These are phyloP conservation scores for Syrista parreyssii DNA, from an alignment of 2,888 invertebrate genomes.

Conservation along the genomic window DNA sequence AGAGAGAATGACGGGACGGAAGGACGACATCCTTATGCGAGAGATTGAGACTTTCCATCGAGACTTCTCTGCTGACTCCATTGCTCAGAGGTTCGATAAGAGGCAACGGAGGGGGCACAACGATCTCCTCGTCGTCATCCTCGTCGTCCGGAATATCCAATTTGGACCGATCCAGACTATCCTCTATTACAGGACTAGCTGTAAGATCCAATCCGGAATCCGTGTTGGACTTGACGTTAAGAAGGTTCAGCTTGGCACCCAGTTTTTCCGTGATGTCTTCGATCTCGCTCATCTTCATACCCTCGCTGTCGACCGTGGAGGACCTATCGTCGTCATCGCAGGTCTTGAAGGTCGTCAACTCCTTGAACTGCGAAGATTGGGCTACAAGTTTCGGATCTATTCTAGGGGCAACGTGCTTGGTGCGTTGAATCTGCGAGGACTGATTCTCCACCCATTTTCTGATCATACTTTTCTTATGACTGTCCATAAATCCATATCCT, in stretches of 20 bases:
- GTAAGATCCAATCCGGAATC: conserved; percentile 61
- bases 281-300: conserved; percentile 56
- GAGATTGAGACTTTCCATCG: conserved; percentile 84
- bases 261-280: conserved; percentile 61
- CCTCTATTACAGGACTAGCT: conserved; percentile 58
- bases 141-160: conserved; percentile 68
- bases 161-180: conserved; percentile 48
- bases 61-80: conserved; percentile 78
- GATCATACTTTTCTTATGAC: conserved; percentile 92
- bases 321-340: conserved; percentile 69
- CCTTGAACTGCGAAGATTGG: conserved; percentile 69
- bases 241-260: conserved; percentile 57
- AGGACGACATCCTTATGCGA: conserved; percentile 78
- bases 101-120: conserved; percentile 85
- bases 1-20: conserved; percentile 71
- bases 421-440: conserved; percentile 82
- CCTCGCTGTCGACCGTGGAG: conserved; percentile 56
- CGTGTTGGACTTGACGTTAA: conserved; percentile 59
- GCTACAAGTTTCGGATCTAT: conserved; percentile 61
- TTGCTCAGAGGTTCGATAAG: conserved; percentile 80
- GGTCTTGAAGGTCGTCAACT: conserved; percentile 74
- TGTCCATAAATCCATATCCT: conserved; percentile 92
- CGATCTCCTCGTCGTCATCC: conserved; percentile 83
- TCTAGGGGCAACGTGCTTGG: conserved; percentile 71
- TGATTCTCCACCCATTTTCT: conserved; percentile 94